Evolutionary conservation across 2,888 invertebrate species (phyloP).

Genomic region (Drosophila bunnanda): DNA sequence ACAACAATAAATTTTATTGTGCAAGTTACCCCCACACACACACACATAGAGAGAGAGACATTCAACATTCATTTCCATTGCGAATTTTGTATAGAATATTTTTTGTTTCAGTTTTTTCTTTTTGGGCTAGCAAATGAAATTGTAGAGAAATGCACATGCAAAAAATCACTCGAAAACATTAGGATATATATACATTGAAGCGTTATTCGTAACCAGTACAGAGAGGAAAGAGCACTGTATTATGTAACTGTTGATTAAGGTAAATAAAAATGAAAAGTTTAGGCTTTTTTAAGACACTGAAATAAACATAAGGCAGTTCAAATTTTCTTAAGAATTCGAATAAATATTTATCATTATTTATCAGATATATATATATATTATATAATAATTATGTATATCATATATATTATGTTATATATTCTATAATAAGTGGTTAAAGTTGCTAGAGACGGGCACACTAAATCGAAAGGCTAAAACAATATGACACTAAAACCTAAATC

Average conservation of each 20-base stretch:
- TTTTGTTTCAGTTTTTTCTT: constrained; percentile 30
- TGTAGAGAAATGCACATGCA: constrained; percentile 56
- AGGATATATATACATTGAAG: constrained; percentile 17
- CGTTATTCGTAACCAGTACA: neutral
- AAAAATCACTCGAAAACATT: constrained; percentile 12
- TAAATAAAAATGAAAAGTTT: neutral
- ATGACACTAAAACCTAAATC: too few species aligned
- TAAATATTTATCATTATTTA: too few species aligned
- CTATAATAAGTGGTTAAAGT: too few species aligned
- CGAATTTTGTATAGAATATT: constrained; percentile 56
- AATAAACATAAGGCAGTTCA: neutral
- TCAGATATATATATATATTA: too few species aligned
- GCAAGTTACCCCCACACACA: constrained; percentile 44
- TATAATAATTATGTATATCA: too few species aligned
- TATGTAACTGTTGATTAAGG: neutral
- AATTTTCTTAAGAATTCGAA: too few species aligned
- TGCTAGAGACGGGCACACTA: too few species aligned
- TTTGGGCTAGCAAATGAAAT: constrained; percentile 62
- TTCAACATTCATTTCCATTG: constrained; percentile 49
- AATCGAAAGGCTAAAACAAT: too few species aligned
- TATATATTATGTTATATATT: too few species aligned
- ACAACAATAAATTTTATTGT: constrained; percentile 77
- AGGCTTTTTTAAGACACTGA: neutral
- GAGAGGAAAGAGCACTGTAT: neutral
- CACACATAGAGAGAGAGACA: constrained; percentile 29